Evolutionary conservation across 30 jellyfish, hydroid and myxozoan genomes (phyloP).

Genomic region (Aurelia aurita): DNA sequence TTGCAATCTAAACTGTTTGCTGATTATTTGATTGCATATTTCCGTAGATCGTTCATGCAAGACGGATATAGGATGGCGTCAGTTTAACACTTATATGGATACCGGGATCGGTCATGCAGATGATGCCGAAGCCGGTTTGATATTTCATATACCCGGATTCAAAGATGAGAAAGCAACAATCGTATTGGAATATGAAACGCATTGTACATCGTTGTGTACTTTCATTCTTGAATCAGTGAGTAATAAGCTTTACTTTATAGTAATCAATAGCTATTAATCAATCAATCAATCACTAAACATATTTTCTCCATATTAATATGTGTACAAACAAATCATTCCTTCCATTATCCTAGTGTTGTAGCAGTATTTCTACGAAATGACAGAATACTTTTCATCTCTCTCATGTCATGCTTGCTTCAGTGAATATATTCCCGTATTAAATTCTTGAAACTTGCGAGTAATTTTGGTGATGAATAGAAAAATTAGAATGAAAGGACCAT

Average conservation of each 20-base stretch:
- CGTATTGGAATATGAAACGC: constrained; percentile 62
- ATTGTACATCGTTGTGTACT: constrained; percentile 60
- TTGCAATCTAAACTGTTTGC: not conserved
- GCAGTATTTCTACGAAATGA: no score
- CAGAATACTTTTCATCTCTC: no score
- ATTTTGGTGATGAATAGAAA: no score
- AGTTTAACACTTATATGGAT: constrained; percentile 49
- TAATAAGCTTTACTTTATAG: not conserved
- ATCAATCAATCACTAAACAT: not conserved
- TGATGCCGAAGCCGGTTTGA: constrained; percentile 88
- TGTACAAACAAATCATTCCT: no score
- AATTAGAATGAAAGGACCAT: no score
- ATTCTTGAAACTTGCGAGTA: no score
- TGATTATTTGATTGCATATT: not conserved
- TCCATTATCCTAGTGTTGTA: no score
- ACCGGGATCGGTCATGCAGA: constrained; percentile 96
- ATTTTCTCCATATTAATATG: no score
- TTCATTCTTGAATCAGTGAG: constrained; percentile 77
- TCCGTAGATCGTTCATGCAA: constrained; percentile 90
- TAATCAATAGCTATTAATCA: not conserved
- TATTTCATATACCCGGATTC: constrained; percentile 77
- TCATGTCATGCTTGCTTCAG: no score
- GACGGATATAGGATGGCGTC: constrained; percentile 84
- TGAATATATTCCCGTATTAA: no score
- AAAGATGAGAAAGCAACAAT: constrained; percentile 49